A percentile compares a stretch with the other conserved stretches of the same genome.
These are phyloP conservation scores for Hofmannophila pseudospretella DNA, from an alignment of 2,888 invertebrate genomes.

Conservation along the genomic window DNA sequence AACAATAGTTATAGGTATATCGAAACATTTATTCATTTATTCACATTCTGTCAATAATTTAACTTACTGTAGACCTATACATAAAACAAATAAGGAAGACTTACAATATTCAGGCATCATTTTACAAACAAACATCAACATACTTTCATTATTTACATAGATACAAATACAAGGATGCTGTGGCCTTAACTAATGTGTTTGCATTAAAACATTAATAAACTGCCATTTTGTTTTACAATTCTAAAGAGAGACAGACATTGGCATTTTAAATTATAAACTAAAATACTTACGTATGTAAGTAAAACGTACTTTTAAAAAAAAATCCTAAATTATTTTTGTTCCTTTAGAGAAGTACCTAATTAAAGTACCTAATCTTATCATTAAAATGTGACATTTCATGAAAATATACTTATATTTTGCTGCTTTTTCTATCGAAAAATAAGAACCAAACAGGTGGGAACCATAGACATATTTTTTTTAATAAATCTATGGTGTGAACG, in stretches of 20 bases:
- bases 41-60: conserved; percentile 73
- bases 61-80: conserved; percentile 64
- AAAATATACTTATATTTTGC: conserved; percentile 12
- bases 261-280: conserved; percentile 3
- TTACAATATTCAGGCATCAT: conserved; percentile 49
- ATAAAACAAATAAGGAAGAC: conserved; percentile 76
- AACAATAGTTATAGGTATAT: conserved; percentile 43
- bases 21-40: conserved; percentile 75
- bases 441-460: no score
- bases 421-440: no score
- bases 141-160: conserved; percentile 61
- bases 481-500: no score
- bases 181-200: background rate
- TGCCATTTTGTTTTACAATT: background rate
- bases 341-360: no score
- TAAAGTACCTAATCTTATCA: no score
- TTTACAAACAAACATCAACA: conserved; percentile 58
- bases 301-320: no score
- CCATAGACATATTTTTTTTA: no score
- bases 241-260: background rate
- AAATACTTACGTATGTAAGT: no score
- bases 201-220: background rate
- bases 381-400: no score
- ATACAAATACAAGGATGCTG: conserved; percentile 36
- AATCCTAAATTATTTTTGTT: no score